Evolutionary conservation across 2,113 vertebrate genomes (phyloP).

Genomic region (Otocyon megalotis): DNA sequence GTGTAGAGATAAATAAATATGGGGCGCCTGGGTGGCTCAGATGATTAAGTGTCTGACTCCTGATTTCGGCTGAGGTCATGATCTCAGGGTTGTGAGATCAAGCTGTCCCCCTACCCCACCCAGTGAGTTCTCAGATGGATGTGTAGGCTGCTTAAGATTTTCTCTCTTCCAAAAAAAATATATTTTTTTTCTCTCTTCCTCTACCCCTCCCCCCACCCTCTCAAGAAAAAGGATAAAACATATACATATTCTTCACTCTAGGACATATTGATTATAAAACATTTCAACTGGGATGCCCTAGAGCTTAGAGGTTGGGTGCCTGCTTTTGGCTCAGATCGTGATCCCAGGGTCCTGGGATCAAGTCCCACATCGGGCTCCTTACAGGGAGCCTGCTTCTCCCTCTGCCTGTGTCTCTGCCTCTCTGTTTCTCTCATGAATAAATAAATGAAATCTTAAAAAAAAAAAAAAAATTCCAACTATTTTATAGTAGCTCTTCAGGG

Average conservation of each 20-base stretch:
- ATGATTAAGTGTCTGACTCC: background rate
- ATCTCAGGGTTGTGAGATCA: background rate
- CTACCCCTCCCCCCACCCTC: background rate
- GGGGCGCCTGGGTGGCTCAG: background rate
- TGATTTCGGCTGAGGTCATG: background rate
- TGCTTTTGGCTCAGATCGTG: too few relatives aligned
- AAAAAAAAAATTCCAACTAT: background rate
- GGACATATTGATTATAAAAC: background rate
- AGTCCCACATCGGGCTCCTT: too few relatives aligned
- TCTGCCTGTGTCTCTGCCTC: too few relatives aligned
- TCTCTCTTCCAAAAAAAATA: background rate
- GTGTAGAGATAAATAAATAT: background rate
- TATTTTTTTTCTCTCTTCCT: background rate
- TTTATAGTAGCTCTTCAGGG: background rate
- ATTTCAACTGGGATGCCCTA: background rate
- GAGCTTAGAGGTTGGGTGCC: too few relatives aligned
- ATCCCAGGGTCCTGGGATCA: too few relatives aligned
- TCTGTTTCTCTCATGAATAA: too few relatives aligned
- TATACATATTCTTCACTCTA: background rate
- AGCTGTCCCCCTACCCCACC: background rate
- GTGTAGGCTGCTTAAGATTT: background rate
- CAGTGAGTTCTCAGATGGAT: background rate
- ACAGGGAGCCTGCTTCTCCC: too few relatives aligned
- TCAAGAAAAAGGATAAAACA: background rate
- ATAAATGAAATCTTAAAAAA: too few relatives aligned